These are phyloP conservation scores for Gnatocerus cornutus DNA, from an alignment of 2,888 invertebrate genomes.

Conservation along the genomic window DNA sequence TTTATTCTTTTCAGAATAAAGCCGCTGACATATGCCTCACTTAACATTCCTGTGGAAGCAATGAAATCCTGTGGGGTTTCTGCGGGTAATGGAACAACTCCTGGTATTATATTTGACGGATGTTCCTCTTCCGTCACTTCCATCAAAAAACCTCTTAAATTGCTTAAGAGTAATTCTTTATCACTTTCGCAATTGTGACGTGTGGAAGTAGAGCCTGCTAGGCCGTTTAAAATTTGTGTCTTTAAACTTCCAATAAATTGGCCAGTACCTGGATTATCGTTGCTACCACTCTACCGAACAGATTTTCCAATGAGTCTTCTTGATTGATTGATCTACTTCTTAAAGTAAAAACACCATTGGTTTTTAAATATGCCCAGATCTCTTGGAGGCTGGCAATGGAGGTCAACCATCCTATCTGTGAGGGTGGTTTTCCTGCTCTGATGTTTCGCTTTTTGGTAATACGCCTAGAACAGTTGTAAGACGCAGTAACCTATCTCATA, in stretches of 20 bases:
- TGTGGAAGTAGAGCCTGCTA: constrained; percentile 13
- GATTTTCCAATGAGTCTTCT: constrained; percentile 52
- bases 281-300: constrained; percentile 49
- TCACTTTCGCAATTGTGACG: constrained; percentile 37
- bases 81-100: constrained; percentile 14
- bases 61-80: constrained; percentile 6
- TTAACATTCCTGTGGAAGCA: neutral
- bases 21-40: constrained; percentile 29
- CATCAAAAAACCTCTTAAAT: too few species aligned
- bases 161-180: too few species aligned
- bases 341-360: constrained; percentile 24
- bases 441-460: constrained; percentile 37
- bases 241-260: constrained; percentile 52
- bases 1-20: constrained; percentile 20
- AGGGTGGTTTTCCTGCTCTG: constrained; percentile 40
- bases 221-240: constrained; percentile 52
- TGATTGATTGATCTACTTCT: constrained; percentile 51
- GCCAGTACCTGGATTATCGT: constrained; percentile 50
- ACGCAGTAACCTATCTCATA: too few species aligned
- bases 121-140: constrained; percentile 18
- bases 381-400: constrained; percentile 35
- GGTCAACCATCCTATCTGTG: constrained; percentile 47
- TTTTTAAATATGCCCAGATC: constrained; percentile 40
- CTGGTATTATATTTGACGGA: too few species aligned
- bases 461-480: too few species aligned